Evolutionary conservation across 2,797 vertebrate species (phyloP), one percentile per base, ranked within the genome.

Genomic region (Selene dorsalis): DNA sequence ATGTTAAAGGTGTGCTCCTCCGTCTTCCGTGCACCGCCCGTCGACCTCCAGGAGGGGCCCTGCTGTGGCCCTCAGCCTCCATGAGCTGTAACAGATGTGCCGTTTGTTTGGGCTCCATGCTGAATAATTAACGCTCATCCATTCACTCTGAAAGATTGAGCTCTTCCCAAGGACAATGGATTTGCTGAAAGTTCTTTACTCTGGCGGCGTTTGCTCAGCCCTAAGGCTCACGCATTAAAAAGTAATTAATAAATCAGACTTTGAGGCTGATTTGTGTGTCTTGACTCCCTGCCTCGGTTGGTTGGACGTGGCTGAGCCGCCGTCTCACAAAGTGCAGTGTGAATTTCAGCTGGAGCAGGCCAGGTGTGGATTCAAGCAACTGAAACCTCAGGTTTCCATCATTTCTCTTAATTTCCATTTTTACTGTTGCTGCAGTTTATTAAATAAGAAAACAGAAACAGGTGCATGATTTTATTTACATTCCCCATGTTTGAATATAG

Each of bases 101-200:
- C 38, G 24, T 80, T 80, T 70, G 79, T 87, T 84, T 81, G 69
- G 75, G 56, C 64, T 57, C 57, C 60, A 38, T 39, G 50, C 66
- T 93, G 76, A 90, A 92, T 92, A 87, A 90, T 92, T 89, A 80
- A 93, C 87, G 85, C 53, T 68, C 17, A 85, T 81, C 79, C 64
- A 68, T 78, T 91, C 79, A 84, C 35, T 87, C 59, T 71, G 12
- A 84, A 84, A 87, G 81, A 88, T 61, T 28, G 75, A 88, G 72
- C 24, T 26, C 80, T 68, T 90, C 67, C 45, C 57, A 78, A 90
- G 88, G 86, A 91, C 87, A 82, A 84, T 67, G 76, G 70, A 86
- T 87, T 80, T 59, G 82, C 75, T 86, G 35, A 79, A 85, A 79
- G 79, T 77, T 78, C 55, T 79, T 71, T 79, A 77, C 45, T 84